Base-by-base conservation (phyloP, 2,888 invertebrate genomes). In the Spicauda simplicius region DNA sequence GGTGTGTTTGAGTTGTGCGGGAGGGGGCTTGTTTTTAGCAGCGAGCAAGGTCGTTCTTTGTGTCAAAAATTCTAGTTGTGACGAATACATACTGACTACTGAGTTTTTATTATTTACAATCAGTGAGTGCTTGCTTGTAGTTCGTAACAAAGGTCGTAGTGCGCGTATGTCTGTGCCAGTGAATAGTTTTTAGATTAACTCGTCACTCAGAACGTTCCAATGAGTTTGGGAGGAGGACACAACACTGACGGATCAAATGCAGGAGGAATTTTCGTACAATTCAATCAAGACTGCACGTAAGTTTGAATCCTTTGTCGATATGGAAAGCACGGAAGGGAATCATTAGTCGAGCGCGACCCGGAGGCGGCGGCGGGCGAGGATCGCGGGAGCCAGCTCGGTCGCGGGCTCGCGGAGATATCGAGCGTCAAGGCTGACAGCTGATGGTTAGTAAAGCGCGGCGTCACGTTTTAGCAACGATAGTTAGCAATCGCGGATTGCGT, bases 221-320 rank as follows among this genome's bases (percentile, higher is more conserved):
- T 97, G 97, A 97, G 96, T 96, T 96, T 96, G 94, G 95, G 96
- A 95, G 95, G 95, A 93, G 88, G 87, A 81, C 95, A 95, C 93
- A 95, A 95, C 85, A 93, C 94, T 84, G 95, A 95, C 87, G 97
- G 96, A 91, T 94, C 96, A 86, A 95, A 96, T 94, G 96, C 95
- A 91, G 97, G 97, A 91, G 96, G 97, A 90, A 96, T 97, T 91
- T 98, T 97, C 92, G 98, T 98, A 80, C 98, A 98, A 94, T 99
- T 99, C 88, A 99, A 99, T 93, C 99, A 99, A 92, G 99, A 99
- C 91, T 97, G 96, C 95, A 97, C 98, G 99, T 99, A 97, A 97
- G 98, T 96, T 74, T 55, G 56, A 20, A 52, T 57, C 63, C 16
- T 48, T 60, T 10, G 54, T 33, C 14, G 16, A 41, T 48, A 16